Evolutionary conservation across 2,797 vertebrate genomes (phyloP).

Genomic region (Sebastes jordani): DNA sequence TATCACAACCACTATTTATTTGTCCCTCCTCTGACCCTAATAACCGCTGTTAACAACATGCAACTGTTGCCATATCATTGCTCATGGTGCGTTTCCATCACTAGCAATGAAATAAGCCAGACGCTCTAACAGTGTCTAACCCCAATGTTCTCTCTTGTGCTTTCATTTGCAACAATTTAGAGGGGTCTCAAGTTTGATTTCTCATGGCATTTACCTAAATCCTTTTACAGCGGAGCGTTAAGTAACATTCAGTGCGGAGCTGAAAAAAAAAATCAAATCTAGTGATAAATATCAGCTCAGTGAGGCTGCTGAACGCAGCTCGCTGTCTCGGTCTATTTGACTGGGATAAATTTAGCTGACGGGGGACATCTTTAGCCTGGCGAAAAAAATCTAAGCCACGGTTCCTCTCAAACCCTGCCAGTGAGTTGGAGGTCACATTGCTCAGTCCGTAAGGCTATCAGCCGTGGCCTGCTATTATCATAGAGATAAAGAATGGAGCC

Average conservation of each 20-base stretch:
- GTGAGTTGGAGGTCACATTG: conserved; percentile 58
- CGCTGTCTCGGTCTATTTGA: background rate
- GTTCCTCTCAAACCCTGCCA: conserved; percentile 27
- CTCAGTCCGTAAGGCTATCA: conserved; percentile 26
- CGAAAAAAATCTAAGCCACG: background rate
- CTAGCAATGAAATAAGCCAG: background rate
- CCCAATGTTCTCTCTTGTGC: background rate
- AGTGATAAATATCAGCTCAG: conserved; percentile 26
- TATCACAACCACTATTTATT: background rate
- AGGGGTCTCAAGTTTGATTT: conserved; percentile 17
- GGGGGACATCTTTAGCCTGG: conserved; percentile 18
- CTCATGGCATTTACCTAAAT: conserved; percentile 5
- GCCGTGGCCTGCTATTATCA: conserved; percentile 43
- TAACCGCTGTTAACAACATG: background rate
- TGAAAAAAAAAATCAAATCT: background rate
- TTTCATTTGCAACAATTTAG: conserved; percentile 23
- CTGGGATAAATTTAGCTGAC: conserved; percentile 43
- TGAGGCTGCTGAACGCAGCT: background rate
- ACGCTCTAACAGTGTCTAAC: background rate
- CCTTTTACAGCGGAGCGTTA: background rate
- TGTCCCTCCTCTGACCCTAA: background rate
- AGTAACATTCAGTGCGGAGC: background rate
- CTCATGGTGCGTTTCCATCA: background rate
- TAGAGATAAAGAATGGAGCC: conserved; percentile 54
- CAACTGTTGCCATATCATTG: background rate